Conservation (phyloP, 2,888 invertebrate genomes). For the Himalopsyche kuldschensis region DNA sequence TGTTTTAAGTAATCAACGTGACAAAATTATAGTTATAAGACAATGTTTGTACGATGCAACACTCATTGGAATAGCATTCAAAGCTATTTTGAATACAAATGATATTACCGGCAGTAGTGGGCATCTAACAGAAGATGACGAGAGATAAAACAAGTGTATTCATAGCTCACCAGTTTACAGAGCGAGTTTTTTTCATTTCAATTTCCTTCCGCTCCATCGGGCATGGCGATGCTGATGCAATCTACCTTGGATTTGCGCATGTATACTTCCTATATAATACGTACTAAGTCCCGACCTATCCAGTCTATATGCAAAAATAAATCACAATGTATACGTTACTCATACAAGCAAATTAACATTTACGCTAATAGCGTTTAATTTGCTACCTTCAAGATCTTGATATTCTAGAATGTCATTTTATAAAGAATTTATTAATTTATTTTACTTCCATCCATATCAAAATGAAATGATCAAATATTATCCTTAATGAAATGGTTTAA, state of each 20-base stretch:
- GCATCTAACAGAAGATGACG: neutral
- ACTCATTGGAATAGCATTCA: too few relatives aligned
- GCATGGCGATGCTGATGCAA: neutral
- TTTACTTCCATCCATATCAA: too few relatives aligned
- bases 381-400: too few relatives aligned
- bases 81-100: neutral
- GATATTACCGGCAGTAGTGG: neutral
- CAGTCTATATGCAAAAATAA: neutral
- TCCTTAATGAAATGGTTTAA: too few relatives aligned
- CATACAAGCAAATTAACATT: neutral
- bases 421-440: too few relatives aligned
- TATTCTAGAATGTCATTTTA: too few relatives aligned
- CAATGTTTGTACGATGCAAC: too few relatives aligned
- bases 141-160: neutral
- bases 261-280: too few relatives aligned
- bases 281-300: neutral
- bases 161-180: neutral
- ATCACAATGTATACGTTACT: neutral
- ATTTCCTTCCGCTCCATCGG: neutral
- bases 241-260: neutral
- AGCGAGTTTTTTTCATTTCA: neutral
- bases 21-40: too few relatives aligned
- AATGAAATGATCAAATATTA: too few relatives aligned
- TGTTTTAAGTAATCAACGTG: too few relatives aligned
- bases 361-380: too few relatives aligned